Conservation (phyloP, 2,797 vertebrate genomes). For the Helicolenus hilgendorfi region DNA sequence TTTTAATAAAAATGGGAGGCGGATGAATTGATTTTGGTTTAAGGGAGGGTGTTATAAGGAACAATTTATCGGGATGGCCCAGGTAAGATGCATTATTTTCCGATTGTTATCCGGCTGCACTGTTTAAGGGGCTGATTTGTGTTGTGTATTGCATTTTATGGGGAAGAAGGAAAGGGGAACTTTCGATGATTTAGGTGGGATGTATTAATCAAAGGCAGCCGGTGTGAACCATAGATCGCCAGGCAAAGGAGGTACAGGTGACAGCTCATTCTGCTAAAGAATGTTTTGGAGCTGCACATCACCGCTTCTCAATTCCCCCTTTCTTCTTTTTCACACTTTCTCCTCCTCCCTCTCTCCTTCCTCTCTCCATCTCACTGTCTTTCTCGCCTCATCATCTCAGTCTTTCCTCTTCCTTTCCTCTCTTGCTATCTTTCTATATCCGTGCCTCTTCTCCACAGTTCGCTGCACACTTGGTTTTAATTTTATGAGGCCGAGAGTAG, state of each 20-base stretch:
- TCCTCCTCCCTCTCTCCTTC: constrained; percentile 60
- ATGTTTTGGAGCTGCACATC: constrained; percentile 97
- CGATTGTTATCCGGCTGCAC: constrained; percentile 98
- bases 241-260: constrained; percentile 98
- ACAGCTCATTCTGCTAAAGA: constrained; percentile 99
- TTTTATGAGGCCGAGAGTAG: constrained; percentile 99
- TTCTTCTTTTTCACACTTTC: constrained; percentile 64
- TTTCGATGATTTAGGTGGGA: constrained; percentile 99
- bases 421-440: constrained; percentile 56
- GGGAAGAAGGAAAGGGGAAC: constrained; percentile 97
- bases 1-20: constrained; percentile 98
- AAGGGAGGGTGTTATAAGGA: constrained; percentile 95
- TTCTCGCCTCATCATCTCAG: constrained; percentile 81
- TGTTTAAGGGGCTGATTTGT: constrained; percentile 98
- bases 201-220: constrained; percentile 99
- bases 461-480: constrained; percentile 96
- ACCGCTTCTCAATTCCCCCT: constrained; percentile 82
- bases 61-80: constrained; percentile 97
- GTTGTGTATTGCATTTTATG: constrained; percentile 99
- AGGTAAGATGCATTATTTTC: constrained; percentile 99
- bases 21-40: constrained; percentile 99
- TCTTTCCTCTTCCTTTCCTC: constrained; percentile 42
- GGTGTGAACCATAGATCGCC: constrained; percentile 99
- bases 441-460: constrained; percentile 92
- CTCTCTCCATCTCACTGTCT: constrained; percentile 87